A percentile compares a stretch with the other conserved stretches of the same genome.
These are phyloP conservation scores for Acrossocheilus fasciatus DNA, from an alignment of 2,797 vertebrate genomes.

Conservation along the genomic window DNA sequence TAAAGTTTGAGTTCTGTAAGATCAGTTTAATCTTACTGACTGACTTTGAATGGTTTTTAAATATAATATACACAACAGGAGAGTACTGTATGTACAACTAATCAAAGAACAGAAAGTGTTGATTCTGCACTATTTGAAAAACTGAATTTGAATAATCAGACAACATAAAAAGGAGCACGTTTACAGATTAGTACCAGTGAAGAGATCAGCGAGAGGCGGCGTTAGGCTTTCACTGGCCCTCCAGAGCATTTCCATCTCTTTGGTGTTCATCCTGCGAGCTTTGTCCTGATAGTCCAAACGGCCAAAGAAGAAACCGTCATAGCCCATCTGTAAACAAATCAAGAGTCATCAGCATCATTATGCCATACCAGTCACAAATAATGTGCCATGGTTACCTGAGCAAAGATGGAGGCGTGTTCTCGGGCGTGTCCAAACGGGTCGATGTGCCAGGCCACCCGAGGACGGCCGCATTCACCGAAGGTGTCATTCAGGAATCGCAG, in stretches of 20 bases:
- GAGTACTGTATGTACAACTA: too few species aligned
- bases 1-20: background rate
- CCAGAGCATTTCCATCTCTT: conserved; percentile 90
- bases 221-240: conserved; percentile 82
- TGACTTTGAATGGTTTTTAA: background rate
- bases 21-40: background rate
- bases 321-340: conserved; percentile 85
- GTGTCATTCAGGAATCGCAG: conserved; percentile 86
- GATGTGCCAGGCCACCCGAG: conserved; percentile 92
- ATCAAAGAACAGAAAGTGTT: too few species aligned
- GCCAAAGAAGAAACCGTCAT: conserved; percentile 90
- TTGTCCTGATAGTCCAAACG: conserved; percentile 93
- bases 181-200: conserved; percentile 79
- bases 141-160: background rate
- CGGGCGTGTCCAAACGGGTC: conserved; percentile 93
- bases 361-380: background rate
- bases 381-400: conserved; percentile 78
- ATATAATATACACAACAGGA: background rate
- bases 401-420: conserved; percentile 92
- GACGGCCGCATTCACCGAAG: conserved; percentile 83
- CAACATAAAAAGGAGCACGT: background rate
- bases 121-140: background rate
- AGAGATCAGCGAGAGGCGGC: conserved; percentile 84
- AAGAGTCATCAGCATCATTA: background rate
- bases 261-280: conserved; percentile 57